Percentiles rank a stretch among this genome's conserved stretches.
Evolutionary conservation across 2,797 vertebrate species (phyloP).

Genomic region (Adelosebastes latens): DNA sequence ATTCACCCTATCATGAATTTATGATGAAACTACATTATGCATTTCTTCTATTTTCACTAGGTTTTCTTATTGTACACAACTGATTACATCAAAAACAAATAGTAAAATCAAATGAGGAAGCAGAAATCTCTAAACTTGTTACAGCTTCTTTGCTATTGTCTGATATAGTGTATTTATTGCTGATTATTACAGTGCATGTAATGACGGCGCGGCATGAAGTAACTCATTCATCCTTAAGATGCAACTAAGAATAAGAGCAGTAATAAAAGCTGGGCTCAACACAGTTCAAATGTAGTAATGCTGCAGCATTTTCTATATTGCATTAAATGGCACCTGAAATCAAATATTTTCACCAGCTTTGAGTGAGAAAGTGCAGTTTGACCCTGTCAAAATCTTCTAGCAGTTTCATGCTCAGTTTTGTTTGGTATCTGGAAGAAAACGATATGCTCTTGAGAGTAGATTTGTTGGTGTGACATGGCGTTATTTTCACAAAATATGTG

Average conservation of each 20-base stretch:
- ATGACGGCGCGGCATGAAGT: not conserved
- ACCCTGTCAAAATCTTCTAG: not conserved
- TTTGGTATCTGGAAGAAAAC: conserved; percentile 25
- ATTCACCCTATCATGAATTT: not conserved
- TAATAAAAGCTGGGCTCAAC: conserved; percentile 13
- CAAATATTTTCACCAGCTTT: not conserved
- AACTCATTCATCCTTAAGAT: conserved; percentile 14
- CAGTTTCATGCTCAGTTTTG: not conserved
- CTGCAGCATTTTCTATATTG: conserved; percentile 31
- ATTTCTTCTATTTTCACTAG: not conserved
- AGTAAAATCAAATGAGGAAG: conserved; percentile 9
- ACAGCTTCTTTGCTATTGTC: conserved; percentile 1
- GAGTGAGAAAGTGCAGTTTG: conserved; percentile 11
- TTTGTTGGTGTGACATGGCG: not conserved
- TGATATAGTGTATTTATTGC: not conserved
- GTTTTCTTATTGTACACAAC: not conserved
- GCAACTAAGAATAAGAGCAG: not conserved
- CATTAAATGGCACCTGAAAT: conserved; percentile 31
- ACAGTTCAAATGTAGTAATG: conserved; percentile 31
- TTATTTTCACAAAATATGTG: conserved; percentile 1
- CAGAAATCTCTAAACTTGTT: not conserved
- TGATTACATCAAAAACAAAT: conserved; percentile 26
- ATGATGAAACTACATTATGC: not conserved
- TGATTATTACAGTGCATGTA: conserved; percentile 25
- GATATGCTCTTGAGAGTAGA: not conserved